phyloP scores from a whole-genome alignment of 2,113 vertebrate species.

The Megaleporinus macrocephalus region DNA sequence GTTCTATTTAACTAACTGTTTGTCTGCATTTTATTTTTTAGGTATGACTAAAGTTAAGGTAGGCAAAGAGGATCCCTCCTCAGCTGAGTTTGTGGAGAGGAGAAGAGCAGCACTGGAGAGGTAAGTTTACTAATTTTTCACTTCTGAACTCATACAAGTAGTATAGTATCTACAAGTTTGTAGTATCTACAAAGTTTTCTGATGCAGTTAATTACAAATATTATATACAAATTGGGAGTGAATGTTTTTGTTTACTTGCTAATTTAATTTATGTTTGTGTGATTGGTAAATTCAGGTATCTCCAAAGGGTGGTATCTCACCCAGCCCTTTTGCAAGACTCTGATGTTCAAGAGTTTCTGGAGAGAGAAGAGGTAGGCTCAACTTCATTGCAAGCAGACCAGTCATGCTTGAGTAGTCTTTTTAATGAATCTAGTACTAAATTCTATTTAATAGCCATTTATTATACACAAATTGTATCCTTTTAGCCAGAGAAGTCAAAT shows the following conservation, averaged over 20 bases:
- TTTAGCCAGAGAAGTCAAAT: too few relatives aligned
- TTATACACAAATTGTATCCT: too few relatives aligned
- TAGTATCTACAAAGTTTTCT: too few relatives aligned
- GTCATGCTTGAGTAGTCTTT: too few relatives aligned
- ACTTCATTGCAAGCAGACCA: background rate
- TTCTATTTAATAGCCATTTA: too few relatives aligned
- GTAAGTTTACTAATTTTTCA: slow-evolving; percentile 60
- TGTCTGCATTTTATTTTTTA: slow-evolving; percentile 59
- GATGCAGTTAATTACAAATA: background rate
- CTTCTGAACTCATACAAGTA: too few relatives aligned
- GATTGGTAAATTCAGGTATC: slow-evolving; percentile 79
- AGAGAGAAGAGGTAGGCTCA: slow-evolving; percentile 88
- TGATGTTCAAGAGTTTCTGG: slow-evolving; percentile 92
- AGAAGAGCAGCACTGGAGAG: slow-evolving; percentile 93
- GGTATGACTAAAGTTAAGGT: slow-evolving; percentile 99
- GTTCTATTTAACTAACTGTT: background rate
- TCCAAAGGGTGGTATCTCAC: slow-evolving; percentile 89
- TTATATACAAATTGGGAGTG: too few relatives aligned
- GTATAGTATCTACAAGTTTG: too few relatives aligned
- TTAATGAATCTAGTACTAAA: too few relatives aligned
- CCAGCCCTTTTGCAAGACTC: slow-evolving; percentile 92
- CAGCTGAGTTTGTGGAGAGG: slow-evolving; percentile 93
- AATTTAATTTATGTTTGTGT: background rate
- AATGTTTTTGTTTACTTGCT: background rate
- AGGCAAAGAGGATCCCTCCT: slow-evolving; percentile 96